phyloP scores from a whole-genome alignment of 2,797 vertebrate species.

The Varecia variegata region DNA sequence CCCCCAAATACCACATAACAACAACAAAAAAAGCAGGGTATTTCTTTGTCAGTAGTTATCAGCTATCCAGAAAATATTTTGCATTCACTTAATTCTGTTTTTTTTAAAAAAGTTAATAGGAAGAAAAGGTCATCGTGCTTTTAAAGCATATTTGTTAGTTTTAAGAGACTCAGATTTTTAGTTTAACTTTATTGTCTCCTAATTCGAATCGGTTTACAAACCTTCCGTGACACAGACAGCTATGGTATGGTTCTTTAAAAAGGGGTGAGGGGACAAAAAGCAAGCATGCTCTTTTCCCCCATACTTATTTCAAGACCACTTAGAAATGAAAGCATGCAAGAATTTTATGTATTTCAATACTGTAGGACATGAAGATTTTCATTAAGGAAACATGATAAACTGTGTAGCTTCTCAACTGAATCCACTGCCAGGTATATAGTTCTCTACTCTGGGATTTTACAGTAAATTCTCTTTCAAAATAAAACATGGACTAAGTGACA shows the following conservation, averaged over 20 bases:
- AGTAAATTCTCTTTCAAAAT: conserved; percentile 44
- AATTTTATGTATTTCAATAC: neutral
- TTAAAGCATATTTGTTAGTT: conserved; percentile 31
- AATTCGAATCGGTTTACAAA: conserved; percentile 40
- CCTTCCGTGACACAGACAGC: conserved; percentile 14
- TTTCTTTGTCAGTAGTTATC: conserved; percentile 58
- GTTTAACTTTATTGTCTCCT: conserved; percentile 66
- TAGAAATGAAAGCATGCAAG: conserved; percentile 41
- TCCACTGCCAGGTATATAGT: neutral
- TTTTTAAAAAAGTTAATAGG: neutral
- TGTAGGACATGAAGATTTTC: neutral
- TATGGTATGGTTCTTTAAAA: conserved; percentile 36
- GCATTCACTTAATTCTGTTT: conserved; percentile 32
- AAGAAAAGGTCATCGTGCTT: conserved; percentile 32
- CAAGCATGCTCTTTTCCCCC: neutral
- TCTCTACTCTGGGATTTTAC: conserved; percentile 29
- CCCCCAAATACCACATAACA: neutral
- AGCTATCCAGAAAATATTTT: conserved; percentile 61
- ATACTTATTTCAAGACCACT: neutral
- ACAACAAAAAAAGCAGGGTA: neutral
- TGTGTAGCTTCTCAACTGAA: neutral
- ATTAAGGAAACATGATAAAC: conserved; percentile 24
- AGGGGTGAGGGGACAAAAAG: neutral
- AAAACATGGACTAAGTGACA: conserved; percentile 39
- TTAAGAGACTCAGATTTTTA: conserved; percentile 8